These are phyloP conservation scores for Coecobrya sp. DNA, from an alignment of 2,888 invertebrate species.

Conservation along the genomic window DNA sequence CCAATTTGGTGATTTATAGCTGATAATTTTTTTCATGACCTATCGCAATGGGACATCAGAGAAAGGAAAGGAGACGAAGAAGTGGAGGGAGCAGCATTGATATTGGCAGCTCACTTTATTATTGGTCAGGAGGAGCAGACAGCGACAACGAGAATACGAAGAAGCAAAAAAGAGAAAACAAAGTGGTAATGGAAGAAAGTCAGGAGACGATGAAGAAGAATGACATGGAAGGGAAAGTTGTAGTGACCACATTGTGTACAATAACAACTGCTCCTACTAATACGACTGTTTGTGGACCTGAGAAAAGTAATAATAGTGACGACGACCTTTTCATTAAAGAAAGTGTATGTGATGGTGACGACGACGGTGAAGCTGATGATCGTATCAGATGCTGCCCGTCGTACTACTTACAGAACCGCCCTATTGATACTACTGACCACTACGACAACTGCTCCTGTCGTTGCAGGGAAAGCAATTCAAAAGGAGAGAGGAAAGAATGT, in stretches of 20 bases:
- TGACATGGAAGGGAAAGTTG: conserved; percentile 33
- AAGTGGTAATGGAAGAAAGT: conserved; percentile 46
- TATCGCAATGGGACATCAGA: conserved; percentile 82
- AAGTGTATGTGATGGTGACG: conserved; percentile 56
- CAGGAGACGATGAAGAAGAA: conserved; percentile 16
- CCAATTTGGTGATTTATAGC: conserved; percentile 82
- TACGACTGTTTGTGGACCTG: conserved; percentile 16
- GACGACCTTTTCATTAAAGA: conserved; percentile 73
- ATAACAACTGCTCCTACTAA: conserved; percentile 18
- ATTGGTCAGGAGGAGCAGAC: conserved; percentile 61
- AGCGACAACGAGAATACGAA: neutral
- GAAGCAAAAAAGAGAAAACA: conserved; percentile 30
- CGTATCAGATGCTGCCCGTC: conserved; percentile 64
- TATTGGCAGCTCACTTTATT: conserved; percentile 68
- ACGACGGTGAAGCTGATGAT: conserved; percentile 32
- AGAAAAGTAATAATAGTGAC: conserved; percentile 65
- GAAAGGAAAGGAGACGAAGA: conserved; percentile 64
- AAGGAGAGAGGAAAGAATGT: conserved; percentile 7
- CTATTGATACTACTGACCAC: conserved; percentile 23
- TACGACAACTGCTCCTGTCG: neutral
- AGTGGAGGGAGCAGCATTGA: conserved; percentile 35
- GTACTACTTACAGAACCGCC: conserved; percentile 39
- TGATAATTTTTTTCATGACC: conserved; percentile 82
- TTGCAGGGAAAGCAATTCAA: neutral
- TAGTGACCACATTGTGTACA: conserved; percentile 17